Percentiles rank a stretch among this genome's conserved stretches.
phyloP scores from a whole-genome alignment of 2,888 invertebrate species.

The Sthenelais limicola region DNA sequence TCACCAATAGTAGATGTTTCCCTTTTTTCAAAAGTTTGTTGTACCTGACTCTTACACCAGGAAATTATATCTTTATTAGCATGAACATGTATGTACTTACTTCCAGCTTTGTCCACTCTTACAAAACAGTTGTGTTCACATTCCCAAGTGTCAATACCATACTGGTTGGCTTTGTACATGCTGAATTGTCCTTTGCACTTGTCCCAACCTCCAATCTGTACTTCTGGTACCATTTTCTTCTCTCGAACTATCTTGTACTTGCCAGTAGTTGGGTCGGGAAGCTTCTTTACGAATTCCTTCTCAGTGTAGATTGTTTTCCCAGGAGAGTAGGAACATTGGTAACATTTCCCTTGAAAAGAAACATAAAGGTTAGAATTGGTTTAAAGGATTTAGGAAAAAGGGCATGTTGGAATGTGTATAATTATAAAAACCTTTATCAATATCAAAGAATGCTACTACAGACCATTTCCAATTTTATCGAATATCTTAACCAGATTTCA shows the following conservation, averaged over 20 bases:
- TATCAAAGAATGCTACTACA: too few relatives aligned
- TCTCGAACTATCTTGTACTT: conserved; percentile 37
- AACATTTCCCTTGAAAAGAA: conserved; percentile 22
- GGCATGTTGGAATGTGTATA: too few relatives aligned
- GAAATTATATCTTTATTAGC: background rate
- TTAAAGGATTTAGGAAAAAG: too few relatives aligned
- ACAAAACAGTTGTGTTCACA: conserved; percentile 40
- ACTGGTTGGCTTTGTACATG: conserved; percentile 9
- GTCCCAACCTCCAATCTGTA: conserved; percentile 40
- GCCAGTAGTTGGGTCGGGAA: conserved; percentile 13
- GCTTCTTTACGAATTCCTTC: conserved; percentile 34
- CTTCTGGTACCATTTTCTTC: conserved; percentile 25
- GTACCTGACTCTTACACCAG: too few relatives aligned
- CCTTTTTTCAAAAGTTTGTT: too few relatives aligned
- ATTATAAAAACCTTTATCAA: too few relatives aligned
- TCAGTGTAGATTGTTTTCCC: conserved; percentile 32
- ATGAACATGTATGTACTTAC: conserved; percentile 18
- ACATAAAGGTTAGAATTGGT: too few relatives aligned
- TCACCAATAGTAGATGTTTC: too few relatives aligned
- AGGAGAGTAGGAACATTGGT: conserved; percentile 42
- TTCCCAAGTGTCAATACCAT: conserved; percentile 39
- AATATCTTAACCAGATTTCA: too few relatives aligned
- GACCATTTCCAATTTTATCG: too few relatives aligned
- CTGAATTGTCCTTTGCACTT: conserved; percentile 35
- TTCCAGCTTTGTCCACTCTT: conserved; percentile 34